phyloP scores from a whole-genome alignment of 1,140 invertebrate genomes.

The Neodiprion lecontei region DNA sequence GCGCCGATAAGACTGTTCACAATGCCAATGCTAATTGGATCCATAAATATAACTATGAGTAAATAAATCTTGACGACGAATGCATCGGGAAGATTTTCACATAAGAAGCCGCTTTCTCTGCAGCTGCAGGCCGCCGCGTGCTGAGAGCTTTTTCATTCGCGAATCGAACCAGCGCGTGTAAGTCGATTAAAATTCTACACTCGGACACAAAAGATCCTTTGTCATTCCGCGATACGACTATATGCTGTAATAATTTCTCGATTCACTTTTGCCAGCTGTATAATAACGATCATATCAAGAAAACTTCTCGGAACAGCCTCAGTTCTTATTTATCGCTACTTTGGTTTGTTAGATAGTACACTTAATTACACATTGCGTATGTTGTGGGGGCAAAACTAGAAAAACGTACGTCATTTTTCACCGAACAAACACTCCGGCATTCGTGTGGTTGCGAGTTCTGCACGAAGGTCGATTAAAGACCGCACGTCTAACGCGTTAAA shows the following conservation, averaged over 20 bases:
- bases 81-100: too few species aligned
- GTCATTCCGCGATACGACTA: not conserved
- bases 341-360: too few species aligned
- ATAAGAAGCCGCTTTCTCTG: too few species aligned
- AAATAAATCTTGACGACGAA: too few species aligned
- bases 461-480: not conserved
- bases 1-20: not conserved
- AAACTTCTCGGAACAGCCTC: too few species aligned
- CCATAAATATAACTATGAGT: too few species aligned
- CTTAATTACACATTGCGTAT: not conserved
- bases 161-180: not conserved
- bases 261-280: not conserved
- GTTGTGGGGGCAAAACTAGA: not conserved
- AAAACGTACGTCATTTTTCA: not conserved
- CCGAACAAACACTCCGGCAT: not conserved
- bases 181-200: constrained; percentile 2
- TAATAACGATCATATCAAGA: too few species aligned
- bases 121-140: not conserved
- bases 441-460: not conserved
- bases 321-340: too few species aligned
- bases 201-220: not conserved
- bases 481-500: not conserved
- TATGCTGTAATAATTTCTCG: not conserved
- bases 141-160: not conserved
- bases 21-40: not conserved